Evolutionary conservation across 1,140 invertebrate species (phyloP), one percentile per base, ranked within the genome.

Genomic region (Drosophila biarmipes): DNA sequence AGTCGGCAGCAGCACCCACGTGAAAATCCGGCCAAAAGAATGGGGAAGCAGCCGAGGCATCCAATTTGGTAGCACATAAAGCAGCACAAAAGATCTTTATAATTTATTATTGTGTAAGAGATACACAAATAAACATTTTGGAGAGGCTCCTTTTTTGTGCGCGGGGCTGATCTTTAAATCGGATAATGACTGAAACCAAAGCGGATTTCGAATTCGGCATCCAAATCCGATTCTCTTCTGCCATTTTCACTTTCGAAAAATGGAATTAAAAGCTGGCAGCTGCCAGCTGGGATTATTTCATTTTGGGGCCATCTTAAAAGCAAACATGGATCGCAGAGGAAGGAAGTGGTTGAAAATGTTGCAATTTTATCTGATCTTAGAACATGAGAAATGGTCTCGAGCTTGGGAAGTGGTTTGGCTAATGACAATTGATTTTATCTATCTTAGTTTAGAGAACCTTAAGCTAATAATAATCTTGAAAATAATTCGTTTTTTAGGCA

Each of bases 111-210:
- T 75, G 56, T 82, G 80, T 79, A 82, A 82, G 80, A 82, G 80
- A 82, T 84, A 84, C 75, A 79, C 80, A 84, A 79, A 84, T 79
- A 82, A 84, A 79, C 64, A 72, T 61, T 61, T 49, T 85, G 48
- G 75, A 79, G 68, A 54, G 52, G 55, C 59, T 71, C 80, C 80
- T 82, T 82, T 75, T 82, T 71, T 63, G 80, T 81, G 54, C 43
- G 63, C 43, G 64, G 27, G 56, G 12, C 69, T 74, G 68, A 82
- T 69, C 73, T 58, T 81, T 45, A 73, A 59, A 74, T 67, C 64
- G 64, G 67, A 71, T 71, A 71, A 71, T 71, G 64, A 71, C 64
- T 63, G 62, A 54, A 27, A 62, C 57, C 54, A 37, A 71, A 69
- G 68, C 67, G 67, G 67, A 54, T 71, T 71, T 40, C 54, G 54